These are phyloP conservation scores for Tetramorium parvispinum DNA, from an alignment of 1,140 invertebrate genomes.

Conservation along the genomic window DNA sequence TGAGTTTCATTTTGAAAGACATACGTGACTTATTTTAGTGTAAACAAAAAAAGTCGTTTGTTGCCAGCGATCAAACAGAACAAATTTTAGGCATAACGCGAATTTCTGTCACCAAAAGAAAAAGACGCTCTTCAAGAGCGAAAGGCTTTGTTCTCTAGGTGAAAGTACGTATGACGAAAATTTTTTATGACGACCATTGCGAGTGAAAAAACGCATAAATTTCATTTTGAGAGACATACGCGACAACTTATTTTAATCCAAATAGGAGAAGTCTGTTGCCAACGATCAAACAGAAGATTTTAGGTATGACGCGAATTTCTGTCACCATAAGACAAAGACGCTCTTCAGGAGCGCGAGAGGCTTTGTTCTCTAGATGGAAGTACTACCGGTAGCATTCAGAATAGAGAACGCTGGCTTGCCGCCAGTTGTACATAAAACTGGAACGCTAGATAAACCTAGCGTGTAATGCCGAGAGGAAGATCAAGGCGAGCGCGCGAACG, in stretches of 20 bases:
- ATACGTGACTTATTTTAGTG: not conserved
- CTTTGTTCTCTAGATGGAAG: constrained; percentile 19
- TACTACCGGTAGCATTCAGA: constrained; percentile 3
- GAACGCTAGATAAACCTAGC: constrained; percentile 59
- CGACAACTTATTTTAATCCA: not conserved
- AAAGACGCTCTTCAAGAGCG: not conserved
- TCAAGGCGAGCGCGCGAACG: constrained; percentile 60
- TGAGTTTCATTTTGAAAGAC: constrained; percentile 17
- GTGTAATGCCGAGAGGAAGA: constrained; percentile 65
- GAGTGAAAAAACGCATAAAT: constrained; percentile 11
- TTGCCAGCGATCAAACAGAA: not conserved
- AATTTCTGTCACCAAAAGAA: not conserved
- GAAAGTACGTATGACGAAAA: not conserved
- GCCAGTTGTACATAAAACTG: constrained; percentile 53
- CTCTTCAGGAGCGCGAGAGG: constrained; percentile 6
- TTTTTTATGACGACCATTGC: too few relatives aligned
- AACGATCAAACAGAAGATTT: not conserved
- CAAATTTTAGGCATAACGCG: not conserved
- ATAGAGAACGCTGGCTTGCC: constrained; percentile 53
- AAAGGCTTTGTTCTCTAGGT: constrained; percentile 35
- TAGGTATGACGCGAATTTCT: not conserved
- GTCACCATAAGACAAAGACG: not conserved
- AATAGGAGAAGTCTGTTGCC: not conserved
- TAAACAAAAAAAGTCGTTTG: not conserved
- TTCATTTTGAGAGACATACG: not conserved